Evolutionary conservation across 2,797 vertebrate species (phyloP).

Genomic region (Atherinosoma microstoma): DNA sequence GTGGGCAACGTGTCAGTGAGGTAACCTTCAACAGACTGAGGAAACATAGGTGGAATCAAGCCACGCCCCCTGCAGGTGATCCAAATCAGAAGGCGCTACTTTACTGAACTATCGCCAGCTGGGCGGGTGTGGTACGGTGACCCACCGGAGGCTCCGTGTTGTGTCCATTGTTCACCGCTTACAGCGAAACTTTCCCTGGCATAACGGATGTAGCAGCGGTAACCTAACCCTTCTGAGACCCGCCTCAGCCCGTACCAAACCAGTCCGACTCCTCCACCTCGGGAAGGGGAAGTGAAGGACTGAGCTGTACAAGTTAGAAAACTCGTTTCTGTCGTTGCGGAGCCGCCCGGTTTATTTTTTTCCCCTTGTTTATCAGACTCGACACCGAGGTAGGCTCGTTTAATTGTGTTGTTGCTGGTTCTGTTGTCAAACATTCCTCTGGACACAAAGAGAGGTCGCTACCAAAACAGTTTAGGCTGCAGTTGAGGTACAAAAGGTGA

Average conservation of each 20-base stretch:
- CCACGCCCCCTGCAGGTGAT: conserved; percentile 21
- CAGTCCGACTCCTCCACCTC: background rate
- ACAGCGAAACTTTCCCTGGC: conserved; percentile 9
- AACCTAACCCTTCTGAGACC: background rate
- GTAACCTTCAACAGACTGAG: background rate
- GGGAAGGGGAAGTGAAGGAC: conserved; percentile 27
- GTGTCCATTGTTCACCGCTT: background rate
- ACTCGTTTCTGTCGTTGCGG: background rate
- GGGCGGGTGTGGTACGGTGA: background rate
- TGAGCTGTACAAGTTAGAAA: background rate
- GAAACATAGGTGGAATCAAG: background rate
- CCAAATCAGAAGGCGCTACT: no score
- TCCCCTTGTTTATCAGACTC: background rate
- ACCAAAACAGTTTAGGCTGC: background rate
- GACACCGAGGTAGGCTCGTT: conserved; percentile 45
- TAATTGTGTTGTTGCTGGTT: background rate
- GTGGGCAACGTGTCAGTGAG: background rate
- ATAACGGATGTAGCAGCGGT: conserved; percentile 3
- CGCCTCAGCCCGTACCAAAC: conserved; percentile 4
- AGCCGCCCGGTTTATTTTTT: background rate
- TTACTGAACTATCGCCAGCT: background rate
- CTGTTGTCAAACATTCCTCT: conserved; percentile 38
- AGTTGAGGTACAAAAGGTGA: background rate
- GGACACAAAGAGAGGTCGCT: background rate
- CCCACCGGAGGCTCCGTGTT: accelerated